Evolutionary conservation across 2,888 invertebrate species (phyloP).

Genomic region (Strigamia crassipes): DNA sequence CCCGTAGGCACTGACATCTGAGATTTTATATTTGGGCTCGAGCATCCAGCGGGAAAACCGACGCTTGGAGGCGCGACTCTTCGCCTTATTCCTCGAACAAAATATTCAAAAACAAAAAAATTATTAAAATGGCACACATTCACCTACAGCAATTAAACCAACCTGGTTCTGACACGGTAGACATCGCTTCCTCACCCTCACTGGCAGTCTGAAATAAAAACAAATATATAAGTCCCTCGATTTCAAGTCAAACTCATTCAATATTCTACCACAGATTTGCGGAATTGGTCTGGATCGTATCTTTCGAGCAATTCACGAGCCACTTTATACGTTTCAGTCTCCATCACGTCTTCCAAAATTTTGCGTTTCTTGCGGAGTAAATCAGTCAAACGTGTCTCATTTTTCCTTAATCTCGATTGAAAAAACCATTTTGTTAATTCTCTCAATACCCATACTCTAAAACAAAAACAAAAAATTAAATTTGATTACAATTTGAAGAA

Average conservation of each 20-base stretch:
- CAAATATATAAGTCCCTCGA: background rate
- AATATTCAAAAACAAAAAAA: background rate
- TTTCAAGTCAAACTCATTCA: too few relatives aligned
- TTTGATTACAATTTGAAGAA: background rate
- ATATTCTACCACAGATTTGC: conserved; percentile 49
- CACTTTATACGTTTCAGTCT: conserved; percentile 95
- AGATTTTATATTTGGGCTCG: conserved; percentile 17
- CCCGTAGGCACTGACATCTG: background rate
- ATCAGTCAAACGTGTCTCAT: conserved; percentile 72
- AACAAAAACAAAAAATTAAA: conserved; percentile 50
- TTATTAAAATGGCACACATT: background rate
- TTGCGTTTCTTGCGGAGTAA: conserved; percentile 82
- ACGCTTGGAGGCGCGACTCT: background rate
- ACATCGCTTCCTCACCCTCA: conserved; percentile 19
- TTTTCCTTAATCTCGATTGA: conserved; percentile 76
- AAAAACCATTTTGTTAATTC: conserved; percentile 86
- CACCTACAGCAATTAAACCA: background rate
- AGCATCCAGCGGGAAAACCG: background rate
- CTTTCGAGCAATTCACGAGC: conserved; percentile 87
- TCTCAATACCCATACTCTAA: conserved; percentile 77
- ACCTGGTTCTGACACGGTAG: conserved; percentile 27
- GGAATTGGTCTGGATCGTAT: conserved; percentile 72
- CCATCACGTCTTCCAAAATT: conserved; percentile 93
- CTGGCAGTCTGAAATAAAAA: background rate
- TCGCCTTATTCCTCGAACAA: background rate